Conservation (phyloP, 2,113 vertebrate genomes). For the Hoplias malabaricus region DNA sequence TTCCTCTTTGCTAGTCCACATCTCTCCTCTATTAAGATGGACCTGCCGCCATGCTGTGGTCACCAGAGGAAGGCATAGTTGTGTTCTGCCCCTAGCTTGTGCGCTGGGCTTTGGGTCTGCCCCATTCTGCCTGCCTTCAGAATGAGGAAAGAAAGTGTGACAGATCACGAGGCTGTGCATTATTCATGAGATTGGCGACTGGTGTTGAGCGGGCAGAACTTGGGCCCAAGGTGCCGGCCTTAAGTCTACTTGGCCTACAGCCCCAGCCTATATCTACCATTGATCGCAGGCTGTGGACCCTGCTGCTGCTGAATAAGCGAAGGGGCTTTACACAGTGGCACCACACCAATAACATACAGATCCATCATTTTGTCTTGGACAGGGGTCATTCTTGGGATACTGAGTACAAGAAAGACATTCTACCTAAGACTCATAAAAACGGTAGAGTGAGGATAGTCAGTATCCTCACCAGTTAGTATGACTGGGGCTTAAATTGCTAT, state of each 20-base stretch:
- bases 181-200: constrained; percentile 64
- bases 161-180: constrained; percentile 56
- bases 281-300: constrained; percentile 72
- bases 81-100: background rate
- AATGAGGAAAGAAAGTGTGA: constrained; percentile 26
- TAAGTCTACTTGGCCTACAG: constrained; percentile 73
- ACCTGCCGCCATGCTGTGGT: constrained; percentile 16
- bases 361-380: constrained; percentile 65
- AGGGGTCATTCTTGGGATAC: constrained; percentile 10
- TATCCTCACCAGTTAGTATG: constrained; percentile 16
- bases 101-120: background rate
- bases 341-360: constrained; percentile 68
- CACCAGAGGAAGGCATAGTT: constrained; percentile 3
- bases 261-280: constrained; percentile 68
- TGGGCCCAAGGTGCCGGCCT: constrained; percentile 71
- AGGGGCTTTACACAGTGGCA: constrained; percentile 65
- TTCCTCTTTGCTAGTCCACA: background rate
- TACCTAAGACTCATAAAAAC: constrained; percentile 18
- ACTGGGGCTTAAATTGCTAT: constrained; percentile 29
- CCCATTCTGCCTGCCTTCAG: constrained; percentile 12
- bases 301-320: constrained; percentile 77
- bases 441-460: background rate
- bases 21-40: background rate
- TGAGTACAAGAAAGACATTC: constrained; percentile 23
- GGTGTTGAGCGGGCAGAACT: constrained; percentile 67